Base-by-base conservation (phyloP, 1,140 invertebrate genomes). In the Wasmannia auropunctata region DNA sequence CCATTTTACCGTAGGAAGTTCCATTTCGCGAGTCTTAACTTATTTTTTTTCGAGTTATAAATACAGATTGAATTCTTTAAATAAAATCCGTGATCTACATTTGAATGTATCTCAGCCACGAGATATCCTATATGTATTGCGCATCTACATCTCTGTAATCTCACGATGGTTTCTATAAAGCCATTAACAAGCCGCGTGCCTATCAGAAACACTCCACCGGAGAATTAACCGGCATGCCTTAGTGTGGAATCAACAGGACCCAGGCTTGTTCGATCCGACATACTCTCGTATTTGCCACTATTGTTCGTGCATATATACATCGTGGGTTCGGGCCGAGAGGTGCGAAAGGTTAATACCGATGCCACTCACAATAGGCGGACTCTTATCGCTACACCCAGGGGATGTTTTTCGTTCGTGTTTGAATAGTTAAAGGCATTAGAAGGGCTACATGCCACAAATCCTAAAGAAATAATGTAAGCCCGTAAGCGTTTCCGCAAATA, bases 121-220 rank as follows among this genome's bases (percentile, higher is more conserved):
- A 54, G 7, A 54, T n/a, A 54, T 54, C n/a, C 51, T 54, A n/a
- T 54, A n/a, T 54, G 67, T 34, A 60, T 70, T 25, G 58, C 46
- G 51, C n/a, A n/a, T n/a, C n/a, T n/a, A n/a, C n/a, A n/a, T n/a
- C n/a, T n/a, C n/a, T 31, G n/a, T 5, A 34, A 31, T 65, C 22
- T n/a, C 22, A 10, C 63, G 22, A 43, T 37, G 51, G 70, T 85
- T 69, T 87, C 80, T 88, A 88, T 85, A 85, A 88, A 88, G 65
- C 80, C 81, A 88, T 88, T 88, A 88, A 85, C 72, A 62, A 87
- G 87, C 86, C 43, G 63, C 22, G 63, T 40, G 63, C 77, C 77
- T 80, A 81, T 86, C 85, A 86, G 65, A 49, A 72, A 69, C 85
- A 81, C 60, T 37, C 60, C 43, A n/a, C 22, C n/a, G 11, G 40